phyloP scores from a whole-genome alignment of 2,113 vertebrate genomes.

The Dromaius novaehollandiae region DNA sequence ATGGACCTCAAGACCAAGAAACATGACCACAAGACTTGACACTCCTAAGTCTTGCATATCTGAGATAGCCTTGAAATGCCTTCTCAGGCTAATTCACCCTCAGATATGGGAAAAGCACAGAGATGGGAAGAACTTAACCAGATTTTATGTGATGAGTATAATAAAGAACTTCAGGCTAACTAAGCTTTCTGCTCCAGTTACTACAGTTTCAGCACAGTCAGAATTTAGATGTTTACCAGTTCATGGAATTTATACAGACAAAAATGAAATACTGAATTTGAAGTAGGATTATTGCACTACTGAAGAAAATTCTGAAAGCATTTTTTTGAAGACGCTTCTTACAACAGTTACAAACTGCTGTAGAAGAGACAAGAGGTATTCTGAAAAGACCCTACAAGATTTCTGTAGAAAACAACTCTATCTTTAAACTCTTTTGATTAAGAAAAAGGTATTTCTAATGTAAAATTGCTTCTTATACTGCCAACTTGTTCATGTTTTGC shows the following conservation, averaged over 20 bases:
- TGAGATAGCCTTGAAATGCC: not conserved
- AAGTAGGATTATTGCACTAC: not conserved
- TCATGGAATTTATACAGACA: not conserved
- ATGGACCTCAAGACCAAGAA: not conserved
- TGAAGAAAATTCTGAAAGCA: not conserved
- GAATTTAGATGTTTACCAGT: not conserved
- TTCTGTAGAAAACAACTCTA: not conserved
- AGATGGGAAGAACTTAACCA: not conserved
- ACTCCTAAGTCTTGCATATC: not conserved
- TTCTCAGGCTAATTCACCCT: not conserved
- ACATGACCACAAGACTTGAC: not conserved
- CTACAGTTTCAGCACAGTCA: not conserved
- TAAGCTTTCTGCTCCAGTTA: not conserved
- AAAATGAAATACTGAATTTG: not conserved
- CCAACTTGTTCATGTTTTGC: not conserved
- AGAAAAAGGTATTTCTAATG: not conserved
- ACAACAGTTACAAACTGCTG: not conserved
- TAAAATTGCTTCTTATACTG: not conserved
- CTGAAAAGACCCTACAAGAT: not conserved
- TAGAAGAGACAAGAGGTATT: not conserved
- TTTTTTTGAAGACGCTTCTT: not conserved
- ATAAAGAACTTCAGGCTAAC: not conserved
- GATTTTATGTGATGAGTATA: not conserved
- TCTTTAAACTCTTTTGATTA: not conserved
- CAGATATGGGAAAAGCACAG: not conserved